Conservation (phyloP, 2,113 vertebrate genomes). For the Cyprinodon variegatus region DNA sequence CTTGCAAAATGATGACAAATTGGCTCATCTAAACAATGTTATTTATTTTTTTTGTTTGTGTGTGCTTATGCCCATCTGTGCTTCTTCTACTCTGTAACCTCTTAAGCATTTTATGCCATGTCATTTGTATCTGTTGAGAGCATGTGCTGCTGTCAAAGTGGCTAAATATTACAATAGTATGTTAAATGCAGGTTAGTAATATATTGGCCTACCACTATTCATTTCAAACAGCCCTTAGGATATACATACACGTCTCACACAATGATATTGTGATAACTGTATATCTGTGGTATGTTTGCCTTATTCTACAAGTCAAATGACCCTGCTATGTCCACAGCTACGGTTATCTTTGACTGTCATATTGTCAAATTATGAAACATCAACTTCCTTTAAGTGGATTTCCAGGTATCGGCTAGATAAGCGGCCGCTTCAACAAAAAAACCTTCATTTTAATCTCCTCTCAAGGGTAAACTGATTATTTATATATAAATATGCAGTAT, state of each 20-base stretch:
- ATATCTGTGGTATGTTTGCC: too few species aligned
- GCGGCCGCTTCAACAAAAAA: neutral
- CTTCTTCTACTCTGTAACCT: neutral
- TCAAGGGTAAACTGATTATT: neutral
- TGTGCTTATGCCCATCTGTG: conserved; percentile 4
- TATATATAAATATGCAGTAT: too few species aligned
- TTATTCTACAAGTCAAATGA: neutral
- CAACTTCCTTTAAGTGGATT: neutral
- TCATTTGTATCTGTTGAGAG: neutral
- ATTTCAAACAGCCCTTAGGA: too few species aligned
- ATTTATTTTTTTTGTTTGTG: conserved; percentile 6
- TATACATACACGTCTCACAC: too few species aligned
- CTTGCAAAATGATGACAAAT: conserved; percentile 47
- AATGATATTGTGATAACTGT: too few species aligned
- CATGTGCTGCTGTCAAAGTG: neutral
- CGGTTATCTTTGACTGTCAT: neutral
- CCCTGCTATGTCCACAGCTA: neutral
- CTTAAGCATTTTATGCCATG: neutral
- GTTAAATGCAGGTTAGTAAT: too few species aligned
- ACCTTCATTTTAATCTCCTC: neutral
- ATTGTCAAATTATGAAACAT: neutral
- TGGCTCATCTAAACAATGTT: conserved; percentile 50
- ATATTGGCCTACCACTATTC: too few species aligned
- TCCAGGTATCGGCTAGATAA: neutral
- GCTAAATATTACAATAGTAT: too few species aligned